Evolutionary conservation across 2,797 vertebrate genomes (phyloP), one percentile per base, ranked within the genome.

Genomic region (Coilia nasus): DNA sequence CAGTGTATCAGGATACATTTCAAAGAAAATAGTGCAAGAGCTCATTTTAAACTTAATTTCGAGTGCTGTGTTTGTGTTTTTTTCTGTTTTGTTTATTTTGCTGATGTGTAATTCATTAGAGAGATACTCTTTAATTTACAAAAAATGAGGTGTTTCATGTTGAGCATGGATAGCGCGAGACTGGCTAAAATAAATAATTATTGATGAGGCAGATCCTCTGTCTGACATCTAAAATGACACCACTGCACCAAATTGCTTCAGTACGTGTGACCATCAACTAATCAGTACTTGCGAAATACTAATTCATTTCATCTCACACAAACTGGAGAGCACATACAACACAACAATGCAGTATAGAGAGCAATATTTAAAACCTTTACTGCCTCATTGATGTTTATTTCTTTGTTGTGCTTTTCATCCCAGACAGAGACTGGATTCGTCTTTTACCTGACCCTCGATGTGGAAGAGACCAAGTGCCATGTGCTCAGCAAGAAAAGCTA

Each of bases 391-490:
- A 62, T 25, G 84, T 25, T 21, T 31, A 91, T 64, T 64, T 25
- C 9, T 7, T 25, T 64, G 60, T 78, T 75, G 35, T 35, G 10
- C 25, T 21, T 19, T 21, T 41, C 17, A 78, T 41, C 17, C 71
- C 35, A 78, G 91, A 87, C 84, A 15, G 86, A 86, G 57, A 87
- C 60, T 0, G 90, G 91, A 17, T 82, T 86, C 35, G 90, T 91
- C 41, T 91, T 86, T 81, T 96, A 96, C 88, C 88, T 96, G 78
- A 95, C 90, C 12, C 19, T 96, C 85, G 92, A 96, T 62, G 93
- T 96, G 1, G 86, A 92, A 9, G 95, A 96, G 90, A 96, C 94
- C 54, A 92, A 89, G 81, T 96, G 95, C 88, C 95, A 91, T 1
- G 93, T 95, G 64, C 85, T 95, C 81, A 94, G 91, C 86, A 93